These are phyloP conservation scores for Mastomys natalensis DNA, from an alignment of 2,113 vertebrate genomes.

Conservation along the genomic window DNA sequence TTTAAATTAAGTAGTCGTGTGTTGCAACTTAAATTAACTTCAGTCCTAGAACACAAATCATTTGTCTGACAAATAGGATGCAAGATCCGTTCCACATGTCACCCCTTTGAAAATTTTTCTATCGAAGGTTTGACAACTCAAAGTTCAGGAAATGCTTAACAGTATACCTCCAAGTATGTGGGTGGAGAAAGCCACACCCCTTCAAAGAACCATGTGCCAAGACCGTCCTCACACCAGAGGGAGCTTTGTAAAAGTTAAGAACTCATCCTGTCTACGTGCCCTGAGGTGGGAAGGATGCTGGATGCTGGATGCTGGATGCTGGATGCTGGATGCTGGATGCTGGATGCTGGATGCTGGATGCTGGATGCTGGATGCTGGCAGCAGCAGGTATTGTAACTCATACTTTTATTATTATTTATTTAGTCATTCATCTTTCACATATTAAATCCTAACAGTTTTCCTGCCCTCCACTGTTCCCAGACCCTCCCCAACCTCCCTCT, in stretches of 20 bases:
- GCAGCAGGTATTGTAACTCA: neutral
- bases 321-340: no score
- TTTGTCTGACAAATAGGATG: neutral
- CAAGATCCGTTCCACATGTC: neutral
- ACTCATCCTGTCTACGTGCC: neutral
- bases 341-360: no score
- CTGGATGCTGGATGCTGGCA: no score
- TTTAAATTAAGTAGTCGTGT: neutral
- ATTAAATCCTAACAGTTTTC: neutral
- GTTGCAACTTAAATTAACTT: constrained; percentile 7
- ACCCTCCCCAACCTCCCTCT: neutral
- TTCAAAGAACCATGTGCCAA: neutral
- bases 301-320: no score
- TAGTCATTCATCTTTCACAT: neutral
- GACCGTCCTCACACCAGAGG: neutral
- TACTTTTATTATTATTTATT: neutral
- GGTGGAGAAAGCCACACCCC: neutral
- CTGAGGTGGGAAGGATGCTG: no score
- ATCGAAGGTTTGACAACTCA: neutral
- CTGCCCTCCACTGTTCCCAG: neutral
- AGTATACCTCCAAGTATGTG: neutral
- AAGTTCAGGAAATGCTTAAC: neutral
- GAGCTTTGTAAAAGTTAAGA: neutral
- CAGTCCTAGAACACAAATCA: neutral
- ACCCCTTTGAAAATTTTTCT: neutral